A percentile compares a stretch with the other conserved stretches of the same genome.
Conservation (phyloP, 2,888 invertebrate species). For the Abrostola triplasia region DNA sequence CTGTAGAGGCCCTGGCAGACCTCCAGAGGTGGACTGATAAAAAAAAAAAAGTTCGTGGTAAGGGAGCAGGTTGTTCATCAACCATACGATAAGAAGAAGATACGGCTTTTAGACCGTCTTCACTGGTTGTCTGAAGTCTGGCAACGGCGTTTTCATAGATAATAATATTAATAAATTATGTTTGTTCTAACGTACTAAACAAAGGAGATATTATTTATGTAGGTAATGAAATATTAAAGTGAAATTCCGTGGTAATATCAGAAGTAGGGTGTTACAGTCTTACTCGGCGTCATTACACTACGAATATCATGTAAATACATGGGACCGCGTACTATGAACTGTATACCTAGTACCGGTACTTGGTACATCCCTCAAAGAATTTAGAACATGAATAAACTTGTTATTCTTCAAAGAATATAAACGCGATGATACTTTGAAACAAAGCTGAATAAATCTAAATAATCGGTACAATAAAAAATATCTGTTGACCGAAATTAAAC, state of each 20-base stretch:
- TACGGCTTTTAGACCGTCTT: no score
- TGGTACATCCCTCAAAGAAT: neutral
- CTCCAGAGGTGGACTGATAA: no score
- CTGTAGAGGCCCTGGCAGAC: no score
- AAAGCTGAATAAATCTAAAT: constrained; percentile 47
- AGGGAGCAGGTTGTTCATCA: no score
- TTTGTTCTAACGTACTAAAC: constrained; percentile 14
- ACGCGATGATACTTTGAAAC: constrained; percentile 23
- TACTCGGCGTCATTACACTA: no score
- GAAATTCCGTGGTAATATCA: constrained; percentile 31
- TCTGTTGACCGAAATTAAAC: constrained; percentile 4
- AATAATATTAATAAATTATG: constrained; percentile 40
- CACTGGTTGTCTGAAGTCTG: no score
- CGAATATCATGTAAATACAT: neutral
- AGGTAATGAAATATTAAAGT: constrained; percentile 43
- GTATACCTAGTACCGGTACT: no score
- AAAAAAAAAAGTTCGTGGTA: no score
- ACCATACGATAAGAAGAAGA: no score
- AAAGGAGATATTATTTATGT: no score
- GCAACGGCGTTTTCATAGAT: no score
- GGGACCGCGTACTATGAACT: neutral
- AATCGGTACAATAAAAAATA: constrained; percentile 19
- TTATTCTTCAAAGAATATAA: constrained; percentile 24
- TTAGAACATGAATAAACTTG: constrained; percentile 16
- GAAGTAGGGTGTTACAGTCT: constrained; percentile 30